Evolutionary conservation across 2,797 vertebrate species (phyloP), one percentile per base, ranked within the genome.

Genomic region (Anabas testudineus): DNA sequence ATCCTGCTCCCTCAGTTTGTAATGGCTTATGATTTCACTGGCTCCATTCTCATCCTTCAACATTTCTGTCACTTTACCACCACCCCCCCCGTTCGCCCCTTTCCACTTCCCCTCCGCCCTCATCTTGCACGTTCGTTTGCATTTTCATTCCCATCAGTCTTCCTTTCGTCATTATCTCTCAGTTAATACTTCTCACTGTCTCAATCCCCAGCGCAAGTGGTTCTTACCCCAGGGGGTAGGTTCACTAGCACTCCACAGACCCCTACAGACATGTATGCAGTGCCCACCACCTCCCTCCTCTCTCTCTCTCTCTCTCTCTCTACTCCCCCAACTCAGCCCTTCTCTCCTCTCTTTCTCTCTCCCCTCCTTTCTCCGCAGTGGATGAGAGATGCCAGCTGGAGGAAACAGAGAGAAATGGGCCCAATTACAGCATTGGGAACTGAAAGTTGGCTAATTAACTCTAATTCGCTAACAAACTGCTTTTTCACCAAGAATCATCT

Each of bases 391-490:
- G 88, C 93, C 94, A 95, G 93, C 94, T 95, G 94, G 93, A 94
- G 92, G 91, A 91, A 92, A 92, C 90, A 90, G 91, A 92, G 86
- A 93, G 91, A 90, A 93, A 93, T 94, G 92, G 87, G 90, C 90
- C 92, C 93, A 94, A 95, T 94, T 95, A 95, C 90, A 90, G 91
- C 90, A 91, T 87, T 91, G 90, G 87, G 92, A 91, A 90, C 91
- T 91, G 77, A 93, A 94, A 93, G 91, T 93, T 93, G 87, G 92
- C 91, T 94, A 95, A 95, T 95, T 94, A 94, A 87, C 87, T 87
- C 88, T 94, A 94, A 95, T 94, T 94, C 87, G 92, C 92, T 93
- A 93, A 94, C 92, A 94, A 94, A 95, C 90, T 90, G 90, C 89
- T 91, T 93, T 91, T 90, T 90, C 85, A 90, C 88, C 85, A 85